These are phyloP conservation scores for Nomada goodeniana DNA, from an alignment of 2,888 invertebrate species.

Conservation along the genomic window DNA sequence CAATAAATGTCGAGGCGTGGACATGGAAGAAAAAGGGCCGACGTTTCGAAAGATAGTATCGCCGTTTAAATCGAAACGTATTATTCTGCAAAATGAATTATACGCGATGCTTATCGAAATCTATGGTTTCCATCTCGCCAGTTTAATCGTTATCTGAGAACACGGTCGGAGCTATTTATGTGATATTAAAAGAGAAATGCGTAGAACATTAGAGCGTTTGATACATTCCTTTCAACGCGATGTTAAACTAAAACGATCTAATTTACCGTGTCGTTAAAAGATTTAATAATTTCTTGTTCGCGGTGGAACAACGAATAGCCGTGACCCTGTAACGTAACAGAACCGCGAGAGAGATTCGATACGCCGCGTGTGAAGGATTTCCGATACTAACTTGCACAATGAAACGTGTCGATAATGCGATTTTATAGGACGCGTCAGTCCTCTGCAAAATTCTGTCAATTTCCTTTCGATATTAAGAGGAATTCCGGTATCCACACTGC, in stretches of 20 bases:
- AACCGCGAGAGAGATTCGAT: conserved; percentile 34
- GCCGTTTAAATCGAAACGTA: too few species aligned
- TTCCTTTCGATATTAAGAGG: conserved; percentile 31
- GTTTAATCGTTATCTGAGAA: too few species aligned
- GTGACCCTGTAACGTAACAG: conserved; percentile 6
- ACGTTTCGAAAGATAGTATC: not conserved
- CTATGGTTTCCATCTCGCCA: too few species aligned
- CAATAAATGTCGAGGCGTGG: conserved; percentile 49
- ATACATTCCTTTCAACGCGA: too few species aligned
- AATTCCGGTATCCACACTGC: not conserved
- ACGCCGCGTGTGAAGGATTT: conserved; percentile 46
- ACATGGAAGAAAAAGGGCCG: conserved; percentile 11
- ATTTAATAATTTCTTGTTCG: not conserved
- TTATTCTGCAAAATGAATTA: too few species aligned
- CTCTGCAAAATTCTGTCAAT: conserved; percentile 40
- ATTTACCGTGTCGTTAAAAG: too few species aligned
- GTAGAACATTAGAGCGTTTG: too few species aligned
- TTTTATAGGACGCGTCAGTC: conserved; percentile 16
- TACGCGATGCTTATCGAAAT: too few species aligned
- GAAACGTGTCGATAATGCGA: conserved; percentile 40
- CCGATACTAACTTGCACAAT: conserved; percentile 58
- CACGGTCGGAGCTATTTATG: too few species aligned
- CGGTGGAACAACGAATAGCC: not conserved
- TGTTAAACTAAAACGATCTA: too few species aligned
- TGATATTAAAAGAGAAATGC: not conserved